Evolutionary conservation across 2,797 vertebrate species (phyloP).

Genomic region (Manis crassicaudata): DNA sequence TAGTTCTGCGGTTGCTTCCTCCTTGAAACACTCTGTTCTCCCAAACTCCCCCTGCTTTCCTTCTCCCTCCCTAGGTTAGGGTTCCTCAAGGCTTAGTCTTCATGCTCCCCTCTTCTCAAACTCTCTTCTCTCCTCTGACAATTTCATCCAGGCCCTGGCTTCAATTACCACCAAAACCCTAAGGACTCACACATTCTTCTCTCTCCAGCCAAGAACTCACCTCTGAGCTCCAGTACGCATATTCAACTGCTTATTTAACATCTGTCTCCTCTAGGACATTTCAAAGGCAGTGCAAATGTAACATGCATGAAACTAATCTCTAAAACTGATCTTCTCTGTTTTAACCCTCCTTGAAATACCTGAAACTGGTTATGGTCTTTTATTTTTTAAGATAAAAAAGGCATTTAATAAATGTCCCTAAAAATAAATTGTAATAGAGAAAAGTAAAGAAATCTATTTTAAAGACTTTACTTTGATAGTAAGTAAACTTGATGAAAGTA

Average conservation of each 20-base stretch:
- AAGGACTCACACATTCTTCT: not conserved
- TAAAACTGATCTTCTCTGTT: not conserved
- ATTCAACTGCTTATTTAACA: not conserved
- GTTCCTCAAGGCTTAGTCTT: not conserved
- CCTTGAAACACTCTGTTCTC: not conserved
- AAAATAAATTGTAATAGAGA: not conserved
- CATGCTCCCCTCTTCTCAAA: not conserved
- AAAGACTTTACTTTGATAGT: not conserved
- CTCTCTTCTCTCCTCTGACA: not conserved
- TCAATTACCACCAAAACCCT: not conserved
- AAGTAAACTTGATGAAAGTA: constrained; percentile 14
- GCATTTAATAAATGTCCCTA: not conserved
- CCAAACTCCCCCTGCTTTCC: not conserved
- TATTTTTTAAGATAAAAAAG: not conserved
- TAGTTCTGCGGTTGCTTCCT: not conserved
- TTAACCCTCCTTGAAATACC: not conserved
- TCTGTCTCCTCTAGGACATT: not conserved
- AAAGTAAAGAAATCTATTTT: not conserved
- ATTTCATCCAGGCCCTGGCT: not conserved
- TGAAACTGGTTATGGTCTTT: not conserved
- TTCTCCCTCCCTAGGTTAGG: not conserved
- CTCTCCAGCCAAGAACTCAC: not conserved
- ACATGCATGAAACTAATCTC: not conserved
- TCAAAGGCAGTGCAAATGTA: not conserved
- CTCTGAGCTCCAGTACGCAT: not conserved